A percentile compares a stretch with the other conserved stretches of the same genome.
These are phyloP conservation scores for Buathra laborator DNA, from an alignment of 2,888 invertebrate genomes.

Conservation along the genomic window DNA sequence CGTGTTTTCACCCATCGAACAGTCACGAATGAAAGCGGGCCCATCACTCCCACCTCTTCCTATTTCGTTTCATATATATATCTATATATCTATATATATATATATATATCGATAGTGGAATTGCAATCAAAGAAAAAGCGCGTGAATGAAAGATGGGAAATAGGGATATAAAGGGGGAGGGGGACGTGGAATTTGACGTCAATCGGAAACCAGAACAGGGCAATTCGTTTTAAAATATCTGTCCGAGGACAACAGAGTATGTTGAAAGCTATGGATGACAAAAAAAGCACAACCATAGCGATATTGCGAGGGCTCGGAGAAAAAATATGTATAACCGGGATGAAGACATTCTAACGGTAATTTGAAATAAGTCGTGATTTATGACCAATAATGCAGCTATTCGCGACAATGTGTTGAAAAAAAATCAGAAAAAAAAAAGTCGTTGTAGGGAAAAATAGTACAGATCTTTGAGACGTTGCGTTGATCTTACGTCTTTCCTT, in stretches of 20 bases:
- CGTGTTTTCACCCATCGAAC: conserved; percentile 65
- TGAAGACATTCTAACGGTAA: background rate
- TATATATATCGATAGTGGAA: background rate
- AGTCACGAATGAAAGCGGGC: conserved; percentile 43
- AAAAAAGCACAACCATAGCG: background rate
- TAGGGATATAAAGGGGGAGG: background rate
- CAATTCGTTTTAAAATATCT: conserved; percentile 40
- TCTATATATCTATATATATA: background rate
- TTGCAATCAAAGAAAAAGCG: background rate
- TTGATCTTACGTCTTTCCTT: no score
- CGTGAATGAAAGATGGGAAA: conserved; percentile 28
- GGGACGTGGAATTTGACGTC: conserved; percentile 45
- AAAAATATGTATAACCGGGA: background rate
- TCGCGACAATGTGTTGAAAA: no score
- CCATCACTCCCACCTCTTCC: conserved; percentile 27
- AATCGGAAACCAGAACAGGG: conserved; percentile 46
- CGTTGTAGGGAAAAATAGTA: no score
- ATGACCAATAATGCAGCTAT: no score
- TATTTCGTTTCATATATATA: background rate
- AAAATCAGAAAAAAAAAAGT: no score
- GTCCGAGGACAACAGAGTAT: background rate
- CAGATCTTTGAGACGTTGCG: no score
- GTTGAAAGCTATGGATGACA: background rate
- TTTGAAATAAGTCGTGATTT: no score
- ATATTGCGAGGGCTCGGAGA: background rate